Conservation (phyloP, 2,113 vertebrate species). For the Phodopus roborovskii region DNA sequence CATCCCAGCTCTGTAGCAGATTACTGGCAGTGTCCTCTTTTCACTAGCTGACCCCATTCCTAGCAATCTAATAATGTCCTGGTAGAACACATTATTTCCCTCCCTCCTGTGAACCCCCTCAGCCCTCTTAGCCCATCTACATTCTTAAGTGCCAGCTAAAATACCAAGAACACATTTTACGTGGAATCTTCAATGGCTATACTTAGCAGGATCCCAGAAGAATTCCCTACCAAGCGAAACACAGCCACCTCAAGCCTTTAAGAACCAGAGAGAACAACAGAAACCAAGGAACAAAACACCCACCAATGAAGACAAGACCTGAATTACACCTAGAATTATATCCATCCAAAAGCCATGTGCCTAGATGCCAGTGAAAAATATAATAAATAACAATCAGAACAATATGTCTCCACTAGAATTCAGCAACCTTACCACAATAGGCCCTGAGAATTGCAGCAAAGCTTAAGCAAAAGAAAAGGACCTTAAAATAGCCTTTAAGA, state of each 20-base stretch:
- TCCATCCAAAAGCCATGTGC: not conserved
- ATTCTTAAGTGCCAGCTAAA: not conserved
- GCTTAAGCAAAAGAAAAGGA: not conserved
- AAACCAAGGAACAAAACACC: not conserved
- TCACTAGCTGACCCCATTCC: not conserved
- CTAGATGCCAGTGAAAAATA: not conserved
- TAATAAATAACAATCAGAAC: not conserved
- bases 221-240: not conserved
- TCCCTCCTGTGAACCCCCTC: not conserved
- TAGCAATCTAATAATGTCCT: not conserved
- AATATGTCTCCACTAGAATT: not conserved
- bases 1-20: no score
- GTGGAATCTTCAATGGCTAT: not conserved
- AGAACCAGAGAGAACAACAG: not conserved
- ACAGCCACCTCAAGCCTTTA: not conserved
- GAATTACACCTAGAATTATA: not conserved
- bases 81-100: not conserved
- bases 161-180: not conserved
- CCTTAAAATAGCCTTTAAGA: not conserved
- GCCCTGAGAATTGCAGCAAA: not conserved
- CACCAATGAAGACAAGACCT: not conserved
- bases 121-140: not conserved
- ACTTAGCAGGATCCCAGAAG: not conserved
- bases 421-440: not conserved
- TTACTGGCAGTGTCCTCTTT: no score